phyloP scores from a whole-genome alignment of 2,888 invertebrate genomes.

The Dryobotodes eremita region DNA sequence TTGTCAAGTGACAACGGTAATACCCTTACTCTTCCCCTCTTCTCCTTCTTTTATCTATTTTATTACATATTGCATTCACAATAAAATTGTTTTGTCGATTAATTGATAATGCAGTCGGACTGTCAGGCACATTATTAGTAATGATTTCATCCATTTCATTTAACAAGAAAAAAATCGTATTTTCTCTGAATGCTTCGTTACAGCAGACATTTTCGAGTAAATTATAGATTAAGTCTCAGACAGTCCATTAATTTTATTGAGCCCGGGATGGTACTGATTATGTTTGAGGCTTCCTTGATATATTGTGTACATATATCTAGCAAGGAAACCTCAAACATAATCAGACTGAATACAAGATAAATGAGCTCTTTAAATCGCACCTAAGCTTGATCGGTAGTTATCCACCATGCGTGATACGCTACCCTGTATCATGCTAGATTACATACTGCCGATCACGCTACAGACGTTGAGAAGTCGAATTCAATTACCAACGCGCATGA shows the following conservation, averaged over 20 bases:
- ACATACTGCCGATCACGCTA: not conserved
- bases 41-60: not conserved
- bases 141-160: not conserved
- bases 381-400: not conserved
- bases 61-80: not conserved
- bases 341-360: not conserved
- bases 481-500: not conserved
- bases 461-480: not conserved
- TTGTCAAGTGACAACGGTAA: not conserved
- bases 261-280: not conserved
- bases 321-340: not conserved
- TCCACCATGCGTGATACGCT: not conserved
- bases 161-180: no score
- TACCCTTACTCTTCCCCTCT: no score
- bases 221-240: not conserved
- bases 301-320: not conserved
- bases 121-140: not conserved
- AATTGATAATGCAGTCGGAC: not conserved
- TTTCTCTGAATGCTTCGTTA: not conserved
- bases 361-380: not conserved
- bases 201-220: not conserved
- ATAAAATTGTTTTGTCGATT: not conserved
- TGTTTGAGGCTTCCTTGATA: not conserved
- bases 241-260: not conserved
- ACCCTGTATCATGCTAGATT: conserved; percentile 2